These are phyloP conservation scores for Hyles lineata DNA, from an alignment of 2,888 invertebrate genomes.

Conservation along the genomic window DNA sequence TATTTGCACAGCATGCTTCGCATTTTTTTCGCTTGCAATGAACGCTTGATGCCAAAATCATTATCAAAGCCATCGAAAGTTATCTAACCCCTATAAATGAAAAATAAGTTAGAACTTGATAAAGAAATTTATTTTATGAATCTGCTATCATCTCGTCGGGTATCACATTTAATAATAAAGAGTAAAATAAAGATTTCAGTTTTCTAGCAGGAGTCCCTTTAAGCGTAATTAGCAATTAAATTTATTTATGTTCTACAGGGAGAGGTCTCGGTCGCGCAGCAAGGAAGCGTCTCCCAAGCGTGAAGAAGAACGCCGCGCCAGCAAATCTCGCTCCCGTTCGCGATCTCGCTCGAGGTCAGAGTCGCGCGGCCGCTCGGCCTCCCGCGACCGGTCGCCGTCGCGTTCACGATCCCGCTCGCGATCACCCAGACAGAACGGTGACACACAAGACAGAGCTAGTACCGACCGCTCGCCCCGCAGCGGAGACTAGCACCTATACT, in stretches of 20 bases:
- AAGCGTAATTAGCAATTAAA: not conserved
- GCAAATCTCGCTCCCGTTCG: conserved; percentile 72
- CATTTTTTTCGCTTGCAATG: not conserved
- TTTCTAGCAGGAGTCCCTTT: not conserved
- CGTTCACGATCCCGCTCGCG: conserved; percentile 64
- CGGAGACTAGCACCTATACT: conserved; percentile 61
- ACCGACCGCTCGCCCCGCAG: conserved; percentile 77
- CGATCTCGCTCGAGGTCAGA: conserved; percentile 58
- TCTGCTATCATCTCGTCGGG: not conserved
- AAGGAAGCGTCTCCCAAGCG: conserved; percentile 84
- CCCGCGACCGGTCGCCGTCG: conserved; percentile 62
- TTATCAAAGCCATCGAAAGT: not conserved
- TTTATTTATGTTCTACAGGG: conserved; percentile 67
- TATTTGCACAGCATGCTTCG: not conserved
- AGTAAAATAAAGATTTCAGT: not conserved
- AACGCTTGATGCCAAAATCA: not conserved
- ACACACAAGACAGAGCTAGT: conserved; percentile 62
- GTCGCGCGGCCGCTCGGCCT: conserved; percentile 61
- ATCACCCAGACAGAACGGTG: conserved; percentile 76
- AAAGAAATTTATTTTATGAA: not conserved
- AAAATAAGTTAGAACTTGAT: not conserved
- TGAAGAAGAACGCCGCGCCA: conserved; percentile 70
- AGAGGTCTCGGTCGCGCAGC: conserved; percentile 88
- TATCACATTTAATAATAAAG: not conserved
- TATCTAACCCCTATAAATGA: not conserved